phyloP scores from a whole-genome alignment of 2,888 invertebrate species.

The Chymomyza caudatula region DNA sequence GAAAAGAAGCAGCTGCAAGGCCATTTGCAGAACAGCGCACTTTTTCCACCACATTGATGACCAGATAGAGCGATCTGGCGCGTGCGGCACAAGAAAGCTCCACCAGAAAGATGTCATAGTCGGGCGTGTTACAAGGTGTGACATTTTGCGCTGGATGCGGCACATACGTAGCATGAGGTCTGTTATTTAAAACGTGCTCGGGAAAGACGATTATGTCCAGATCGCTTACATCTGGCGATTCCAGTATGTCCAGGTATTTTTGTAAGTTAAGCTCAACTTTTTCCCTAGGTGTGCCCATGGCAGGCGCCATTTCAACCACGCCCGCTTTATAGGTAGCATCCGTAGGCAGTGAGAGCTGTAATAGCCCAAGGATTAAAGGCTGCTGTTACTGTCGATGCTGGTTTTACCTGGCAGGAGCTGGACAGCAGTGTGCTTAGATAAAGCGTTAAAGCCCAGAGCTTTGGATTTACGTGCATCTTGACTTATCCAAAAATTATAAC shows the following conservation, averaged over 20 bases:
- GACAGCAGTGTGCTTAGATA: background rate
- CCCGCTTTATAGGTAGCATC: slow-evolving; percentile 81
- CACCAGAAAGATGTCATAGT: slow-evolving; percentile 56
- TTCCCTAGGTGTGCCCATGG: slow-evolving; percentile 42
- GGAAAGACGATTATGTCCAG: slow-evolving; percentile 89
- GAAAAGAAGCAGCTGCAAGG: slow-evolving; percentile 37
- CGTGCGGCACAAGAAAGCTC: slow-evolving; percentile 81
- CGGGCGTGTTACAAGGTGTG: slow-evolving; percentile 65
- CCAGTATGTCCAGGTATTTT: slow-evolving; percentile 59
- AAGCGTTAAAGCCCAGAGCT: background rate
- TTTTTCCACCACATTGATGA: slow-evolving; percentile 80
- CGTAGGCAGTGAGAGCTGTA: slow-evolving; percentile 41
- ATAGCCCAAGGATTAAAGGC: background rate
- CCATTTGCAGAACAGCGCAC: slow-evolving; percentile 78
- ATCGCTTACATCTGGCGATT: slow-evolving; percentile 49
- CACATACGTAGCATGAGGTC: slow-evolving; percentile 70
- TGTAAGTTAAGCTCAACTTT: slow-evolving; percentile 41
- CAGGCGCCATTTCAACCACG: slow-evolving; percentile 81
- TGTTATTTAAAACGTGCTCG: slow-evolving; percentile 80
- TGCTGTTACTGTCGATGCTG: background rate
- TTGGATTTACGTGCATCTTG: background rate
- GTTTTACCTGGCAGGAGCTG: background rate
- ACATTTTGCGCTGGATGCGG: slow-evolving; percentile 66
- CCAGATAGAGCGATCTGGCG: slow-evolving; percentile 79
- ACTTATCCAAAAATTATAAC: background rate